Conservation (phyloP, 2,797 vertebrate genomes). For the Lagorchestes hirsutus region DNA sequence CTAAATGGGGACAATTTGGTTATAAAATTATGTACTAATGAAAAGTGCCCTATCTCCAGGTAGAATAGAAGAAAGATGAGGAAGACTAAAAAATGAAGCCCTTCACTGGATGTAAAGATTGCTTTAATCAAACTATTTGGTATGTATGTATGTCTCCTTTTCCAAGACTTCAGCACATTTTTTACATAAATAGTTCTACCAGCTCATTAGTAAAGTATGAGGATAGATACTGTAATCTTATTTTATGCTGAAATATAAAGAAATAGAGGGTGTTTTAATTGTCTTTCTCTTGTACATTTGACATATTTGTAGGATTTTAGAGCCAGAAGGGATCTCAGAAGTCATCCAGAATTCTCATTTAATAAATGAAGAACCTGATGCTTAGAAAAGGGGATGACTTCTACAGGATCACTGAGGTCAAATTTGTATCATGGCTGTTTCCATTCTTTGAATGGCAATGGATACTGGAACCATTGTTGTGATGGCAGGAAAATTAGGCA, state of each 20-base stretch:
- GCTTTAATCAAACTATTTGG: conserved; percentile 5
- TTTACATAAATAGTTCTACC: not conserved
- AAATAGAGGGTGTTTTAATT: not conserved
- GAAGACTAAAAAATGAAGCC: not conserved
- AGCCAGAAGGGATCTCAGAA: not conserved
- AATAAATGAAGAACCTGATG: not conserved
- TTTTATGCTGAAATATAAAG: not conserved
- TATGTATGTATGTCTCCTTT: conserved; percentile 24
- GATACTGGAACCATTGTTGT: not conserved
- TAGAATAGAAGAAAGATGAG: not conserved
- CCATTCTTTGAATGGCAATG: not conserved
- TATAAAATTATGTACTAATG: conserved; percentile 36
- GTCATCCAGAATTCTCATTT: not conserved
- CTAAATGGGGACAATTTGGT: conserved; percentile 24
- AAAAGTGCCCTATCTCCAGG: not conserved
- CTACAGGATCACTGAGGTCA: not conserved
- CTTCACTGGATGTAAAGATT: not conserved
- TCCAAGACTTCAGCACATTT: conserved; percentile 1
- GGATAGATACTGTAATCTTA: not conserved
- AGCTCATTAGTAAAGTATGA: not conserved
- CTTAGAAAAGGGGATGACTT: not conserved
- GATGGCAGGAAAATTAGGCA: not conserved
- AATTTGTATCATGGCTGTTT: not conserved
- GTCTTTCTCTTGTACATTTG: not conserved
- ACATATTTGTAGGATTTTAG: not conserved